A percentile compares a stretch with the other conserved stretches of the same genome.
These are phyloP conservation scores for Alca torda DNA, from an alignment of 2,797 vertebrate species.

Conservation along the genomic window DNA sequence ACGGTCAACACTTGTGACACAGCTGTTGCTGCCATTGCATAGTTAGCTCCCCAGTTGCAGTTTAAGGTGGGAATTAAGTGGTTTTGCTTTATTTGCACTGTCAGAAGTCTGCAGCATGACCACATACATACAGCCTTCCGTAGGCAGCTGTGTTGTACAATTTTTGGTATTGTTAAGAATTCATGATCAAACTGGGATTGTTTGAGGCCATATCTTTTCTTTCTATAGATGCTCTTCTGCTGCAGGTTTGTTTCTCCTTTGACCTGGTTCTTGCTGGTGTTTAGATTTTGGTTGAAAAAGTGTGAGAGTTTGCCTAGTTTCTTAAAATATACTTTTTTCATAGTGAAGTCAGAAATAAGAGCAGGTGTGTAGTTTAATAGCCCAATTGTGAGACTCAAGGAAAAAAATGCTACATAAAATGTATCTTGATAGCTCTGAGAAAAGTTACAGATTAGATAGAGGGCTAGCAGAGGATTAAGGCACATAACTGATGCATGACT, in stretches of 20 bases:
- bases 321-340: neutral
- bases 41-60: neutral
- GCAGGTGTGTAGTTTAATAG: neutral
- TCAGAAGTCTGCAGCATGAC: neutral
- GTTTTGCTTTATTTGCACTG: neutral
- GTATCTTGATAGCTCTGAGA: neutral
- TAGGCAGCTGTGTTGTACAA: neutral
- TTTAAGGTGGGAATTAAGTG: neutral
- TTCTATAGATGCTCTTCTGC: neutral
- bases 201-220: neutral
- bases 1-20: neutral
- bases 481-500: neutral
- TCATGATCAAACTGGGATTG: neutral
- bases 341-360: neutral
- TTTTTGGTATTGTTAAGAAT: neutral
- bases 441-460: neutral
- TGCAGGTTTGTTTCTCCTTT: neutral
- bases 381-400: neutral
- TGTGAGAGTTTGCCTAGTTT: neutral
- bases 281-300: neutral
- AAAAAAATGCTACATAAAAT: neutral
- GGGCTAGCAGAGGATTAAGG: neutral
- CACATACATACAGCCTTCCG: neutral
- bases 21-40: conserved; percentile 38
- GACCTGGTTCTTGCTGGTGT: neutral